Evolutionary conservation across 2,888 invertebrate genomes (phyloP), one percentile per base, ranked within the genome.

Genomic region (Drepana falcataria): DNA sequence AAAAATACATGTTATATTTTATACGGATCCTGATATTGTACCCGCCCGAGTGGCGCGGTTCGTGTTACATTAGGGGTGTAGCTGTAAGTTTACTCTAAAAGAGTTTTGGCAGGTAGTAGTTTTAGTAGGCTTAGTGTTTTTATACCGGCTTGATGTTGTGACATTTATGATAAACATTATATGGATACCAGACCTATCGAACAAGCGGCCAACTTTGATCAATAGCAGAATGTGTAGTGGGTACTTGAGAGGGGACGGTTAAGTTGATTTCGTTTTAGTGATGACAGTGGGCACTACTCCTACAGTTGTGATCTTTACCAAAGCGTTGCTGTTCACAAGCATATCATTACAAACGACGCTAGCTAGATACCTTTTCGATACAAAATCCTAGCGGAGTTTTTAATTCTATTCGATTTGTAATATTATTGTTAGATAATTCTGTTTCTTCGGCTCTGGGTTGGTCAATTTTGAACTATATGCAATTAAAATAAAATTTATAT

Each of bases 121-220:
- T 85, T 84, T 89, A 86, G 83, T 90, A 91, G 86, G 91, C 91
- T 91, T 91, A 91, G 90, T 89, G 91, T 90, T 91, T 91, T 91
- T 91, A 91, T 91, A 91, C 91, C 80, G 85, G 91, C 91, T 91
- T 91, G 88, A 91, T 91, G 91, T 91, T 91, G 91, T 91, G 91
- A 91, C 85, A 86, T 87, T 87, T 87, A 83, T 84, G 81, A 83
- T 83, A 83, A 85, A 85, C 74, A 86, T 83, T 78, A 85, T 84
- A 86, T 77, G 71, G 79, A 78, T 79, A 75, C 72, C 81, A 81
- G 77, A 81, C 77, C 73, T 81, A 81, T 81, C 77, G 82, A 82
- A 83, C 80, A 79, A 76, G 83, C 83, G 82, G 84, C 79, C 81
- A 81, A 83, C 85, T 83, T 80, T 73, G 81, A 83, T 85, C 84